A percentile compares a stretch with the other conserved stretches of the same genome.
phyloP scores from a whole-genome alignment of 1,140 invertebrate species.

The Drosophila trapezifrons region DNA sequence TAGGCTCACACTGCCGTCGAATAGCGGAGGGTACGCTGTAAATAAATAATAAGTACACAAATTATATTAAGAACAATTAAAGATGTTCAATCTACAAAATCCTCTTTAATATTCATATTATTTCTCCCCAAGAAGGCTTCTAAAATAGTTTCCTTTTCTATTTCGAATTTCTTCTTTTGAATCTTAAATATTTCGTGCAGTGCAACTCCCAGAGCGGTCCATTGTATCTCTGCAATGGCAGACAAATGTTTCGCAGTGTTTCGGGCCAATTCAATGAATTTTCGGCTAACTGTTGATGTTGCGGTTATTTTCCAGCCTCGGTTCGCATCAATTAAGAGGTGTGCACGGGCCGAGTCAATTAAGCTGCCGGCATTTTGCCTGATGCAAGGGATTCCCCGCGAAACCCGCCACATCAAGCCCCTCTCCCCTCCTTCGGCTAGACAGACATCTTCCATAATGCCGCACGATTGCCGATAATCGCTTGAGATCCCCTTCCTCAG shows the following conservation, averaged over 20 bases:
- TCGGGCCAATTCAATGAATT: constrained; percentile 55
- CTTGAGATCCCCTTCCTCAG: neutral
- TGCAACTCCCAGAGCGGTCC: constrained; percentile 6
- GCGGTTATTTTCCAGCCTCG: constrained; percentile 50
- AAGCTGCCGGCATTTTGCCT: constrained; percentile 45
- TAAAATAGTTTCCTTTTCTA: too few relatives aligned
- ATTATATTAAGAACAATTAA: too few relatives aligned
- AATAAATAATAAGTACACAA: neutral
- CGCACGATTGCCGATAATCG: constrained; percentile 56
- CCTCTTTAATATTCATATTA: too few relatives aligned
- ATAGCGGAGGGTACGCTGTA: neutral
- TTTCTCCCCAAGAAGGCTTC: neutral
- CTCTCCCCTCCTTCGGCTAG: constrained; percentile 16
- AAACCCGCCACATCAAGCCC: constrained; percentile 7
- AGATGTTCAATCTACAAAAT: too few relatives aligned
- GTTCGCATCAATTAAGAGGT: constrained; percentile 72
- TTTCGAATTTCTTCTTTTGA: too few relatives aligned
- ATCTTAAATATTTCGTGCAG: neutral
- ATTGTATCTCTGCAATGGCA: constrained; percentile 18
- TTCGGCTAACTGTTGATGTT: constrained; percentile 76
- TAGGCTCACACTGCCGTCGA: constrained; percentile 15
- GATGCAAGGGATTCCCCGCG: constrained; percentile 9
- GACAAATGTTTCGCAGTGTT: constrained; percentile 45
- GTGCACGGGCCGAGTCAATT: constrained; percentile 68
- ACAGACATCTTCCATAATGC: constrained; percentile 67